Base-by-base conservation (phyloP, 2,888 invertebrate species). In the Ecliptopera silaceata region DNA sequence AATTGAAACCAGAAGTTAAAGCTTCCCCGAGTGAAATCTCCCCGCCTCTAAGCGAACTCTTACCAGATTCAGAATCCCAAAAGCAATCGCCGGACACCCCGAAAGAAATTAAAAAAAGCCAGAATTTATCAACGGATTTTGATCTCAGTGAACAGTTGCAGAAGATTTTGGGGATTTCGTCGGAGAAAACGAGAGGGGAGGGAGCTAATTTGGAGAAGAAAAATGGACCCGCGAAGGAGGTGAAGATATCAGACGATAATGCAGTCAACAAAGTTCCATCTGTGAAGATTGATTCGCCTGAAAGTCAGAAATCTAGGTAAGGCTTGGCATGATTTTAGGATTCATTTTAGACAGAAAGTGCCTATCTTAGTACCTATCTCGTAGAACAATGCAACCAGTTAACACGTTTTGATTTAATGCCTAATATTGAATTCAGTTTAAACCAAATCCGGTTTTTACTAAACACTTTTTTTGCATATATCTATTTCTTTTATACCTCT, bases 231-330 rank as follows among this genome's bases (percentile, higher is more conserved):
- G 72, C 59, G 0, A 89, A 88, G 47, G 90, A 89, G 63, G 86
- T 89, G 1, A 91, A 91, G 69, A 84, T 88, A 29, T 72, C 80
- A 1, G 90, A 90, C 13, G 89, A 90, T 0, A 69, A 63, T 56
- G 56, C 65, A 1, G 65, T 74, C 0, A 80, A 72, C 53, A 88
- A 86, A 65, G 76, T 91, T 38, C 92, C 92, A 0, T 84, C 88
- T 1, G 92, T 92, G 10, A 91, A 92, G 71, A 92, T 92, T 42
- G 91, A 91, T 64, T 92, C 92, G 0, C 92, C 92, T 0, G 92
- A 92, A 48, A 69, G 75, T 20, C 86, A 83, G 20, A 91, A 87
- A 59, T 73, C 83, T 11, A 86, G 91, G 90, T 88, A 70, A 64
- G 56, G 46, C n/a, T n/a, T n/a, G n/a, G n/a, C n/a, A n/a, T n/a